These are phyloP conservation scores for Origma solitaria DNA, from an alignment of 2,113 vertebrate genomes.

Conservation along the genomic window DNA sequence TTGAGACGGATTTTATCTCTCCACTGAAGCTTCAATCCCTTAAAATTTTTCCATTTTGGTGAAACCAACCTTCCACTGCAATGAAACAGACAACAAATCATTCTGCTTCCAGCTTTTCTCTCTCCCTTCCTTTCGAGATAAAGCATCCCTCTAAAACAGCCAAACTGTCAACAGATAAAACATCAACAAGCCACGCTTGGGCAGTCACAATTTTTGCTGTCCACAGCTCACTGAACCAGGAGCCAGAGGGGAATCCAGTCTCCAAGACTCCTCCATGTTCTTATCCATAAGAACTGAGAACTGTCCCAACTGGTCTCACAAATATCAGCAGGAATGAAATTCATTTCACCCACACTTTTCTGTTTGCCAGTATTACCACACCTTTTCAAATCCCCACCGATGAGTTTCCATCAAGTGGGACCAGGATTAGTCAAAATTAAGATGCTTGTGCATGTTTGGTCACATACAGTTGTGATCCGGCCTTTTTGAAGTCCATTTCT, in stretches of 20 bases:
- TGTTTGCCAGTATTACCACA: neutral
- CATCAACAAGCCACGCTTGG: fast-evolving
- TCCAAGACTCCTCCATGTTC: neutral
- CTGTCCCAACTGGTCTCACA: neutral
- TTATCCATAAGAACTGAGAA: neutral
- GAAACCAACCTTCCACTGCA: constrained; percentile 94
- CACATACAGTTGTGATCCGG: neutral
- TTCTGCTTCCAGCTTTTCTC: neutral
- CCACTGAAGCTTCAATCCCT: constrained; percentile 95
- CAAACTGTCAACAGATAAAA: neutral
- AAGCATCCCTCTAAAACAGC: neutral
- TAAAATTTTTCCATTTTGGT: constrained; percentile 99
- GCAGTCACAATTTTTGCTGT: neutral
- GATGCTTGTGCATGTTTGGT: neutral
- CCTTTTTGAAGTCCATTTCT: neutral
- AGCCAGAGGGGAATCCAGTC: neutral
- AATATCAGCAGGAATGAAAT: neutral
- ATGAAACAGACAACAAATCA: constrained; percentile 34
- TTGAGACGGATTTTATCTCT: constrained; percentile 99
- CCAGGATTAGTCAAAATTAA: neutral
- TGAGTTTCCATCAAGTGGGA: neutral
- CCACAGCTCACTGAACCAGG: fast-evolving
- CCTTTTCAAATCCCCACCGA: neutral
- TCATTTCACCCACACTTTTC: neutral
- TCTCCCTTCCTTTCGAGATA: neutral